These are phyloP conservation scores for Solenodon paradoxus DNA, from an alignment of 2,113 vertebrate genomes.

Conservation along the genomic window DNA sequence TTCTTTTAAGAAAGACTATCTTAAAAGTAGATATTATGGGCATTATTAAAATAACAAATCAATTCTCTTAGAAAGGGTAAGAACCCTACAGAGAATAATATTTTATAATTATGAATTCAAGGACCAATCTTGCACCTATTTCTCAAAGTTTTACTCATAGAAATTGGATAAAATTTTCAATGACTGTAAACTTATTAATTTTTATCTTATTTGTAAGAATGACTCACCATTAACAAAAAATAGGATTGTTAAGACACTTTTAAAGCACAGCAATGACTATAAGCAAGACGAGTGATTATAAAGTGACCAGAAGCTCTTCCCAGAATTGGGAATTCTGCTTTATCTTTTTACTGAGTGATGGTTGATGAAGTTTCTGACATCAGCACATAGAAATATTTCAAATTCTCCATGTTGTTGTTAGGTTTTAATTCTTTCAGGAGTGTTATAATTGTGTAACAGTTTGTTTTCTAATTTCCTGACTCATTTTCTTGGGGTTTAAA, in stretches of 20 bases:
- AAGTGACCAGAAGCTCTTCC: background rate
- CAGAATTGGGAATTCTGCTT: background rate
- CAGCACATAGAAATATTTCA: too few species aligned
- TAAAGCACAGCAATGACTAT: background rate
- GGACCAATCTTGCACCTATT: background rate
- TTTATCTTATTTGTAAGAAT: background rate
- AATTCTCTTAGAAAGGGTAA: background rate
- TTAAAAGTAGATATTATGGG: too few species aligned
- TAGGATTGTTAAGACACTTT: background rate
- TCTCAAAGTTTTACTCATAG: background rate
- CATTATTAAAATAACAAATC: background rate
- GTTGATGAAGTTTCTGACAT: too few species aligned
- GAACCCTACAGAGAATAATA: background rate
- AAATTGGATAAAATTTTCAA: background rate
- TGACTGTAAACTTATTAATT: background rate
- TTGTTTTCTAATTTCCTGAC: background rate
- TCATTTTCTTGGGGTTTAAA: background rate
- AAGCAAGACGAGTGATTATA: background rate
- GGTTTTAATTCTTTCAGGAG: background rate
- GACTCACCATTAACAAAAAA: background rate
- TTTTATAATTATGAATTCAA: background rate
- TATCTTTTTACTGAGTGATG: background rate
- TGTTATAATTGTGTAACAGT: background rate
- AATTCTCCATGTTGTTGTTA: background rate
- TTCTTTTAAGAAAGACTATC: too few species aligned